Evolutionary conservation across 1,140 invertebrate species (phyloP).

Genomic region (Rhopalosiphum padi): DNA sequence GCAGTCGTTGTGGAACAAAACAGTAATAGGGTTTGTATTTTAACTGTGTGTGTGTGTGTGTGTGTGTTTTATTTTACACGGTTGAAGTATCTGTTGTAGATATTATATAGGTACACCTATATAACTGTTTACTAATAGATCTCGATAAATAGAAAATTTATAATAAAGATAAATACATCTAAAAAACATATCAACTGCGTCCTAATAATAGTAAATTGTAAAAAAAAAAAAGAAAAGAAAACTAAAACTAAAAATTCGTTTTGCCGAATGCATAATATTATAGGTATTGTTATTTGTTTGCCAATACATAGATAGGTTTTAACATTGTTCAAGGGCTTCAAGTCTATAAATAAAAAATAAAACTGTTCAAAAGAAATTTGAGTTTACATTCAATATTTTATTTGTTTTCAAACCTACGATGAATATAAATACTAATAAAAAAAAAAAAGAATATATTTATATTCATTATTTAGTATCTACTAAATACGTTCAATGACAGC

Average conservation of each 20-base stretch:
- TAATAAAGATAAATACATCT: not conserved
- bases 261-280: not conserved
- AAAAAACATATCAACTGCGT: not conserved
- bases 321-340: slow-evolving; percentile 22
- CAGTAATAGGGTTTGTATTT: not conserved
- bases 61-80: not conserved
- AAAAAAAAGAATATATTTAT: not conserved
- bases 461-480: not conserved
- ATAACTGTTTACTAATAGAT: not conserved
- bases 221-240: too few relatives aligned
- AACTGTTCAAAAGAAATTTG: not conserved
- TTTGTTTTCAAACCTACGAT: not conserved
- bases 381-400: slow-evolving; percentile 7
- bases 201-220: not conserved
- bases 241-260: not conserved
- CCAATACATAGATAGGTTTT: not conserved
- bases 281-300: not conserved
- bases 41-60: not conserved
- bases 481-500: not conserved
- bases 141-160: not conserved
- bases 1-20: not conserved
- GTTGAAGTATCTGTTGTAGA: not conserved
- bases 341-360: not conserved
- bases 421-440: not conserved
- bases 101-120: not conserved